Percentiles rank a stretch among this genome's conserved stretches.
phyloP scores from a whole-genome alignment of 2,113 vertebrate genomes.

The Arothron firmamentum region DNA sequence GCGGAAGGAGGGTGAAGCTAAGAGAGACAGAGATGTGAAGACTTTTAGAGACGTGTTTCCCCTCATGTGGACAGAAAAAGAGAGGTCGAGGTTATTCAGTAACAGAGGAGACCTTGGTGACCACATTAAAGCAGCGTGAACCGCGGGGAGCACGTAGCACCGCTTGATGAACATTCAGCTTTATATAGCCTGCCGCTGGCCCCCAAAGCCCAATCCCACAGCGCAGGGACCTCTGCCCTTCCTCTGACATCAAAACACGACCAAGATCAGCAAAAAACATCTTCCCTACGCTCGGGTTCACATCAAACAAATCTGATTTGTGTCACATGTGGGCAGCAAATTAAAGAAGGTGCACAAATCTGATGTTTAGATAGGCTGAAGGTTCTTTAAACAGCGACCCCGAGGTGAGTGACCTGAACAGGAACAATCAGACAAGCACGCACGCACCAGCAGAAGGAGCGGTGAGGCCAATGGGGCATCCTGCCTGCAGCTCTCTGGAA shows the following conservation, averaged over 20 bases:
- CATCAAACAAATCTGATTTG: neutral
- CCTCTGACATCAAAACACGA: neutral
- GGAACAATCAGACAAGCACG: constrained; percentile 47
- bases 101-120: neutral
- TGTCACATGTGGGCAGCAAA: neutral
- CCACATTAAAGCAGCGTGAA: neutral
- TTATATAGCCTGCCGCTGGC: neutral
- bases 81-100: too few species aligned
- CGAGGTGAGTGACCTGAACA: neutral
- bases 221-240: neutral
- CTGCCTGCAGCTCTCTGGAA: constrained; percentile 74
- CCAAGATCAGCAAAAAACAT: too few species aligned
- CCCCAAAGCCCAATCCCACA: neutral
- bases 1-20: too few species aligned
- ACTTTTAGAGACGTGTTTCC: too few species aligned
- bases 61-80: too few species aligned
- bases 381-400: neutral
- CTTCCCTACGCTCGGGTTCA: neutral
- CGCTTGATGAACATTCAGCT: neutral
- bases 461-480: constrained; percentile 60
- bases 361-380: neutral
- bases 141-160: neutral
- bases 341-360: neutral
- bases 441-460: constrained; percentile 54
- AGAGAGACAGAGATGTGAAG: too few species aligned